Evolutionary conservation across 2,797 vertebrate species (phyloP), one percentile per base, ranked within the genome.

Genomic region (Rhincodon typus): DNA sequence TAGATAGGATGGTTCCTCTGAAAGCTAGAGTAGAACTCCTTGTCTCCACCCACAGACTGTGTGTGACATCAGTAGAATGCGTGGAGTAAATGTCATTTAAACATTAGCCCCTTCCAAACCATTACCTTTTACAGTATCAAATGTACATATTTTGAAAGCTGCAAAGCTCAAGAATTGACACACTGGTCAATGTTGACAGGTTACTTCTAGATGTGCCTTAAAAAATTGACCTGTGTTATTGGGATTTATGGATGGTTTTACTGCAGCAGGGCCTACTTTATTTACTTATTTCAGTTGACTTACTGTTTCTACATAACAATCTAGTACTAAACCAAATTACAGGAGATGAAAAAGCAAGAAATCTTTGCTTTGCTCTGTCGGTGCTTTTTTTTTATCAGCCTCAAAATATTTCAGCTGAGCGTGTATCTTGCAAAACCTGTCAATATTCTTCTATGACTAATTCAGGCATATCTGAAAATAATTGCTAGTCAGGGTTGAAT

Each of bases 391-490:
- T 84, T 66, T 23, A n/a, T 19, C 88, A 66, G 34, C 57, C 50
- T 21, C 88, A 91, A 62, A 62, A 38, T n/a, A 91, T 67, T 66
- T 91, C 57, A 66, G 17, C 88, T 67, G 88, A 38, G 57, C 66
- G 66, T 3, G 4, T 91, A 10, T n/a, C 34, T 66, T 66, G 88
- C 57, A 67, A 38, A 67, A 67, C 4, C 17, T 67, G 15, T 66
- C 88, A 38, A 66, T 66, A n/a, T 91, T 91, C 57, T 38, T 91
- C 88, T 2, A n/a, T 67, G 88, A 2, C 5, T n/a, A n/a, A 17
- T 66, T 91, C 88, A 91, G 88, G 66, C 57, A 91, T 67, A 91
- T 67, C 17, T n/a, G 88, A 91, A 34, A 91, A 91, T 66, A 66
- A 91, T 67, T 66, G 88, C 30, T 91, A 38, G 17, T n/a, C 57